Evolutionary conservation across 2,797 vertebrate genomes (phyloP).

Genomic region (Onychomys arenicola): DNA sequence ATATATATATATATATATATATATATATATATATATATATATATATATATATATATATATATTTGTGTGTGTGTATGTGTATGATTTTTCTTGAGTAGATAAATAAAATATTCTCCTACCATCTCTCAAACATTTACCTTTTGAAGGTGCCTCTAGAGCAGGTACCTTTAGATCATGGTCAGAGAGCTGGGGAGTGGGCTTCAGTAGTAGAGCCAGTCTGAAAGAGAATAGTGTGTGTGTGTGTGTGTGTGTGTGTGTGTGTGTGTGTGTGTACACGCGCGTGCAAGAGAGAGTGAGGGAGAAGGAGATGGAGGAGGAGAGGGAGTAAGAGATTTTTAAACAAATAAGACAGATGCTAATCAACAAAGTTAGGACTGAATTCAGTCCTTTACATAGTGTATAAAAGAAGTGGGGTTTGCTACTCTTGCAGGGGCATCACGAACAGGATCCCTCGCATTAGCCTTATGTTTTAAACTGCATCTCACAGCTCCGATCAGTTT

Average conservation of each 20-base stretch:
- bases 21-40: background rate
- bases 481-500: background rate
- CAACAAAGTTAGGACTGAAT: too few relatives aligned
- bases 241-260: background rate
- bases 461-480: background rate
- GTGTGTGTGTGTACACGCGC: background rate
- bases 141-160: background rate
- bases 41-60: background rate
- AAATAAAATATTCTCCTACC: background rate
- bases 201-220: background rate
- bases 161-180: background rate
- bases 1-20: too few relatives aligned
- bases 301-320: background rate
- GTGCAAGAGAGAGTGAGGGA: background rate
- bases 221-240: background rate
- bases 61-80: background rate
- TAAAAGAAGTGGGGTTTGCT: background rate
- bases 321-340: background rate
- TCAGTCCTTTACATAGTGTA: background rate
- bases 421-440: fast-evolving
- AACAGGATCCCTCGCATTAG: background rate
- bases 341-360: background rate
- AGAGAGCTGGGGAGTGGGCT: background rate
- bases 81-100: background rate
- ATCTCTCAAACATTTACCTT: background rate